phyloP scores from a whole-genome alignment of 2,888 invertebrate genomes.

The Portevinia maculata region DNA sequence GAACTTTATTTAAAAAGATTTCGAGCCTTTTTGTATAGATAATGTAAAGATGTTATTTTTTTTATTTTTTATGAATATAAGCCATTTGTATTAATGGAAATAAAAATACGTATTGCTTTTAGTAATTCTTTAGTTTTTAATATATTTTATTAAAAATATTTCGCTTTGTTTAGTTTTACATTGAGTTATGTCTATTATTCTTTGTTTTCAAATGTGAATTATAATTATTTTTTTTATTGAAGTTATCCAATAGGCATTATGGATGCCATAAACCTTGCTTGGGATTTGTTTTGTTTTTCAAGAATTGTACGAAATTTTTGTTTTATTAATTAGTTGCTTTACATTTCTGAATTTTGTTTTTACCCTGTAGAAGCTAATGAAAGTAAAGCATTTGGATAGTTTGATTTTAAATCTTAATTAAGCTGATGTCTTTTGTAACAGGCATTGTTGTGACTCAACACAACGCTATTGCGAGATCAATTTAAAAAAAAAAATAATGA shows the following conservation, averaged over 20 bases:
- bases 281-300: slow-evolving; percentile 8
- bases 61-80: slow-evolving; percentile 25
- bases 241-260: slow-evolving; percentile 53
- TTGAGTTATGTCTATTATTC: slow-evolving; percentile 10
- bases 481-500: not conserved
- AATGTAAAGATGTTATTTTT: slow-evolving; percentile 9
- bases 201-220: slow-evolving; percentile 11
- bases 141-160: slow-evolving; percentile 20
- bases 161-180: slow-evolving; percentile 7
- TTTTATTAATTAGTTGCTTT: not conserved
- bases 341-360: slow-evolving; percentile 2
- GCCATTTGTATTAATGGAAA: slow-evolving; percentile 30
- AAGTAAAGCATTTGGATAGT: slow-evolving; percentile 19
- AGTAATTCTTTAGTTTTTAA: slow-evolving; percentile 34
- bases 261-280: slow-evolving; percentile 70
- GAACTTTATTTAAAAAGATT: slow-evolving; percentile 36
- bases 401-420: no score
- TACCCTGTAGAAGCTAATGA: slow-evolving; percentile 67
- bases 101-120: slow-evolving; percentile 65
- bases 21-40: slow-evolving; percentile 19
- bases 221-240: not conserved
- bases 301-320: slow-evolving; percentile 3
- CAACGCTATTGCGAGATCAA: not conserved
- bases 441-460: not conserved
- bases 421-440: not conserved